These are phyloP conservation scores for Sminthurinus signatus DNA, from an alignment of 1,140 invertebrate species.

Conservation along the genomic window DNA sequence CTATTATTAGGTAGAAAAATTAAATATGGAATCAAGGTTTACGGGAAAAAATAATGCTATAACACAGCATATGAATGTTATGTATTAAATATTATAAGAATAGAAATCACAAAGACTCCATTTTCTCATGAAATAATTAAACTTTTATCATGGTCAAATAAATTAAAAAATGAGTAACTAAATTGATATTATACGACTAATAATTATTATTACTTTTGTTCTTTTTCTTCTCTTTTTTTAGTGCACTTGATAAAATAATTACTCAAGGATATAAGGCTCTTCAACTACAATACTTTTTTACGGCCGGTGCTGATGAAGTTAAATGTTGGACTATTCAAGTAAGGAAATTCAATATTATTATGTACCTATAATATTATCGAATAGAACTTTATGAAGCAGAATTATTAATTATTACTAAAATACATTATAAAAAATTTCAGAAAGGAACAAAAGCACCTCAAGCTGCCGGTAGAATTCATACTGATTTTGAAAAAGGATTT, in stretches of 20 bases:
- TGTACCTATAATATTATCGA: conserved; percentile 16
- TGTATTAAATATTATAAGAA: too few relatives aligned
- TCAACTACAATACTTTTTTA: conserved; percentile 96
- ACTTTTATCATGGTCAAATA: too few relatives aligned
- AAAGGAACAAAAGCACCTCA: conserved; percentile 97
- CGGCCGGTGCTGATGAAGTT: conserved; percentile 89
- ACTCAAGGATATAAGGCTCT: conserved; percentile 93
- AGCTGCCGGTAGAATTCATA: conserved; percentile 96
- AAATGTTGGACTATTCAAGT: conserved; percentile 99
- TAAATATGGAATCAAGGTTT: too few relatives aligned
- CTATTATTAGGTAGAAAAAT: too few relatives aligned
- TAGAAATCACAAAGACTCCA: too few relatives aligned
- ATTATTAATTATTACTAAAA: neutral
- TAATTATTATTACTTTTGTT: too few relatives aligned
- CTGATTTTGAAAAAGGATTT: conserved; percentile 99
- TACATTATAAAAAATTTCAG: conserved; percentile 50
- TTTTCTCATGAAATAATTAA: too few relatives aligned
- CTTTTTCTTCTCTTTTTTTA: conserved; percentile 47
- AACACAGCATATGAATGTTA: too few relatives aligned
- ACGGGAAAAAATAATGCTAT: too few relatives aligned
- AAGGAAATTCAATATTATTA: too few relatives aligned
- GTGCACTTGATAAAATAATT: conserved; percentile 94
- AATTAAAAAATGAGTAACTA: too few relatives aligned
- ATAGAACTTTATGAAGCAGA: neutral
- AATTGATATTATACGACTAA: too few relatives aligned